Conservation (phyloP, 2,113 vertebrate species). For the Nibea albiflora region DNA sequence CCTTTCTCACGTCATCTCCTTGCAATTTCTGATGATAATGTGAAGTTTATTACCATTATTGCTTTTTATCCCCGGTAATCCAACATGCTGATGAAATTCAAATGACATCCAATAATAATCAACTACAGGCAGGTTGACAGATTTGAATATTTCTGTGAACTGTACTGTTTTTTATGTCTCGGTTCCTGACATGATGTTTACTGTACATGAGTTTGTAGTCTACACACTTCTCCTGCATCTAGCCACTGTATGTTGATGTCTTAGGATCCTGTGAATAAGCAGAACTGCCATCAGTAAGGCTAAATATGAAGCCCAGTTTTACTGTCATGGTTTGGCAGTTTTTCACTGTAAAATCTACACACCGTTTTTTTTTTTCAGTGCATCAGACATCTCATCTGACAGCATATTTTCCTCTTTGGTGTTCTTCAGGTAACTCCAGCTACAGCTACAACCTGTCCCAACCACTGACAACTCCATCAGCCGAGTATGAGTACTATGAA, state of each 20-base stretch:
- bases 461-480: background rate
- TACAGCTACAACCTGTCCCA: constrained; percentile 72
- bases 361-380: too few relatives aligned
- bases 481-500: constrained; percentile 70
- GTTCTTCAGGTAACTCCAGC: constrained; percentile 70
- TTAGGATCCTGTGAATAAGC: constrained; percentile 20
- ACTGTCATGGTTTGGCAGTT: too few relatives aligned
- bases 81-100: constrained; percentile 12
- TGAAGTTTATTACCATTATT: constrained; percentile 33
- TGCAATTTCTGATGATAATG: constrained; percentile 17
- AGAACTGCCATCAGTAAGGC: background rate
- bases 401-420: background rate
- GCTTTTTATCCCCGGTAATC: background rate
- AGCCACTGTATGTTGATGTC: background rate
- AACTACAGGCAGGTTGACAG: background rate
- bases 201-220: background rate
- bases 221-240: background rate
- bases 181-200: constrained; percentile 3
- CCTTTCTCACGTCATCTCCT: constrained; percentile 25
- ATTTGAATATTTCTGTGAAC: background rate
- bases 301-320: too few relatives aligned
- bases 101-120: background rate
- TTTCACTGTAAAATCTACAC: too few relatives aligned
- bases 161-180: background rate
- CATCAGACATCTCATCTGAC: too few relatives aligned